Evolutionary conservation across 2,888 invertebrate species (phyloP).

Genomic region (Ophion slaviceki): DNA sequence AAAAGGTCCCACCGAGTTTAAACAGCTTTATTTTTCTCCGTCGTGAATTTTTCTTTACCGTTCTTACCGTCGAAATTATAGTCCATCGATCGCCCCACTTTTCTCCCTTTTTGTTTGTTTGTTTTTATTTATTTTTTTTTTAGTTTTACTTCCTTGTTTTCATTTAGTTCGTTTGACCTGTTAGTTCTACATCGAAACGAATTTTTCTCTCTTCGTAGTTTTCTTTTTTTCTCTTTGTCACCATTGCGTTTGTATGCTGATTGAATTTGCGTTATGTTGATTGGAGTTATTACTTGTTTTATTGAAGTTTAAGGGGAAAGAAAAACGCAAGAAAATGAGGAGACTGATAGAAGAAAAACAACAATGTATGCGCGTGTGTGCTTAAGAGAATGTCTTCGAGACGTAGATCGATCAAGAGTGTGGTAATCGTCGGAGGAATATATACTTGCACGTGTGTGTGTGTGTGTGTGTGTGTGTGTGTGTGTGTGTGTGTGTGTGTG

Average conservation of each 20-base stretch:
- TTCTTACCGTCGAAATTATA: no score
- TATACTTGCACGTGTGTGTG: constrained; percentile 16
- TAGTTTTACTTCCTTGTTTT: constrained; percentile 40
- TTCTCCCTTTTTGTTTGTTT: no score
- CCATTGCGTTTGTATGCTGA: constrained; percentile 62
- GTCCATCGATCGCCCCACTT: no score
- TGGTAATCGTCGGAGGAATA: constrained; percentile 62
- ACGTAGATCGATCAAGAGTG: constrained; percentile 63
- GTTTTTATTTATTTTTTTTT: constrained; percentile 29
- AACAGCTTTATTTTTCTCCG: no score
- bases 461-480: no score
- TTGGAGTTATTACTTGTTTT: constrained; percentile 59
- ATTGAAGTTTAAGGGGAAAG: constrained; percentile 40
- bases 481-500: no score
- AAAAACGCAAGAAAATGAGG: constrained; percentile 11
- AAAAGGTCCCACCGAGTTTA: no score
- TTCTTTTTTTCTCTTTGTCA: constrained; percentile 50
- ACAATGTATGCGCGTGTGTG: constrained; percentile 45
- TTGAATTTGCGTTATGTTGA: constrained; percentile 65
- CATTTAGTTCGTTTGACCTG: constrained; percentile 18
- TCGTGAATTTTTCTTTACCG: no score
- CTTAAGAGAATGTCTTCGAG: constrained; percentile 63
- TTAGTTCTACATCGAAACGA: constrained; percentile 3
- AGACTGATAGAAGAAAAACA: constrained; percentile 4
- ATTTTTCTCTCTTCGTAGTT: neutral